Evolutionary conservation across 2,113 vertebrate genomes (phyloP).

Genomic region (Mystacornis crossleyi): DNA sequence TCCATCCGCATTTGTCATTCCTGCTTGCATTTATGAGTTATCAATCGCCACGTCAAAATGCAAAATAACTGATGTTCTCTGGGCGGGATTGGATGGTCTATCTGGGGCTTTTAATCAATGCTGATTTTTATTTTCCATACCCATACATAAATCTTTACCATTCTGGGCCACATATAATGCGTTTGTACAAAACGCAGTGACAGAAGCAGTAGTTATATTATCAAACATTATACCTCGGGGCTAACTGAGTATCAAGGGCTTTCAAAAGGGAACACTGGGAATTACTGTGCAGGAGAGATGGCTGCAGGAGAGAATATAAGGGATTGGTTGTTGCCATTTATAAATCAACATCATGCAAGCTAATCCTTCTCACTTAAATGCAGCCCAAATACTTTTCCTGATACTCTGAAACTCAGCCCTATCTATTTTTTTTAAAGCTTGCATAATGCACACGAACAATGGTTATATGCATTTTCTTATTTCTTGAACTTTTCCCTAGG

Average conservation of each 20-base stretch:
- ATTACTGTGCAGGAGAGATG: constrained; percentile 81
- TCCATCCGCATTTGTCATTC: constrained; percentile 99
- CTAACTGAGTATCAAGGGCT: constrained; percentile 90
- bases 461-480: constrained; percentile 74
- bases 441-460: constrained; percentile 77
- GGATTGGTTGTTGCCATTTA: constrained; percentile 88
- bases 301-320: constrained; percentile 82
- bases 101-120: constrained; percentile 98
- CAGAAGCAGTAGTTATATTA: constrained; percentile 96
- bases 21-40: constrained; percentile 97
- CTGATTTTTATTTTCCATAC: constrained; percentile 92
- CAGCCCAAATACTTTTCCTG: constrained; percentile 85
- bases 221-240: constrained; percentile 95
- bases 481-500: constrained; percentile 73
- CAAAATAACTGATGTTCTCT: constrained; percentile 99
- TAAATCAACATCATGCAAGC: constrained; percentile 88
- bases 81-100: constrained; percentile 97
- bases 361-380: constrained; percentile 89
- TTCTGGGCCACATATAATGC: constrained; percentile 90
- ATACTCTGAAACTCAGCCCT: constrained; percentile 67
- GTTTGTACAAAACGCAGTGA: constrained; percentile 90
- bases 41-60: constrained; percentile 99
- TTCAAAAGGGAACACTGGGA: constrained; percentile 85
- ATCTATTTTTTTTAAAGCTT: constrained; percentile 80
- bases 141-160: constrained; percentile 90